phyloP scores from a whole-genome alignment of 2,113 vertebrate species.

The Smithornis capensis region DNA sequence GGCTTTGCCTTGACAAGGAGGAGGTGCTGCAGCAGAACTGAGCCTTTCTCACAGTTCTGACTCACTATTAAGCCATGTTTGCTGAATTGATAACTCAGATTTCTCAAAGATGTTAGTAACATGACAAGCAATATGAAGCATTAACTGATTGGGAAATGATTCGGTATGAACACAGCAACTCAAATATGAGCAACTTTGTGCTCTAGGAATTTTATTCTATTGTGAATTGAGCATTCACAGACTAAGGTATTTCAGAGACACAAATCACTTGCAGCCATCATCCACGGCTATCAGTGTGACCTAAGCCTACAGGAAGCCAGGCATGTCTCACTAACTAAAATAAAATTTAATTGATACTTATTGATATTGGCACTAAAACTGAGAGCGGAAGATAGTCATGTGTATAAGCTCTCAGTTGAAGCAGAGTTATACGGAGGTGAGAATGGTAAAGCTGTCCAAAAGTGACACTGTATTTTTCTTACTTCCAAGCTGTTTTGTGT shows the following conservation, averaged over 20 bases:
- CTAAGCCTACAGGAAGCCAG: background rate
- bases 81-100: background rate
- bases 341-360: background rate
- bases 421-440: background rate
- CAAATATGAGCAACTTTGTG: constrained; percentile 6
- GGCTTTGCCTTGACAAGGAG: background rate
- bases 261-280: background rate
- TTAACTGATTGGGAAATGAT: background rate
- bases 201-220: background rate
- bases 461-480: background rate
- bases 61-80: background rate
- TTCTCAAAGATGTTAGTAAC: background rate
- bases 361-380: background rate
- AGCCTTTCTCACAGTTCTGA: background rate
- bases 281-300: background rate
- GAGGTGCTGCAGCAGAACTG: background rate
- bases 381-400: background rate
- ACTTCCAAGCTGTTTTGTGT: background rate
- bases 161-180: background rate
- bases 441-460: background rate
- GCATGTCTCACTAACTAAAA: background rate
- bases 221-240: background rate
- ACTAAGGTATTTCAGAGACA: background rate
- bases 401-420: background rate
- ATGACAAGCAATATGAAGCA: background rate